Conservation (phyloP, 1,140 invertebrate species). For the Panonychus citri region DNA sequence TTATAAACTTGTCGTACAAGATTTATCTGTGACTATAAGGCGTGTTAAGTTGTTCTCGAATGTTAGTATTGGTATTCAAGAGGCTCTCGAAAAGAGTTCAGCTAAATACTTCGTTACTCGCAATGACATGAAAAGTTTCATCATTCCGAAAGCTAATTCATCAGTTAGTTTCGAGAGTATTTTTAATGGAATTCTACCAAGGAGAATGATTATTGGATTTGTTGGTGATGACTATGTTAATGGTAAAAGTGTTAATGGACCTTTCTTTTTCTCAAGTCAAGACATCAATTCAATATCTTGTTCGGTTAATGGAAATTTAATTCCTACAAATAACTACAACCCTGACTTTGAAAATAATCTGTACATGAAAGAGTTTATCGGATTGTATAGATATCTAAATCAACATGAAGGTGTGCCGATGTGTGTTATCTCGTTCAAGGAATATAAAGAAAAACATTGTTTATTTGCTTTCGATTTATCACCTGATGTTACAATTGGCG, state of each 20-base stretch:
- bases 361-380: neutral
- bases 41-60: neutral
- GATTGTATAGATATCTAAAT: neutral
- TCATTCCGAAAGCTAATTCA: neutral
- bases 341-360: neutral
- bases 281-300: neutral
- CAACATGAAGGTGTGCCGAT: neutral
- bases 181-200: neutral
- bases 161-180: neutral
- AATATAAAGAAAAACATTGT: neutral
- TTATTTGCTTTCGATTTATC: neutral
- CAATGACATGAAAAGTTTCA: neutral
- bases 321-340: neutral
- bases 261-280: neutral
- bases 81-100: neutral
- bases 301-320: neutral
- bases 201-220: neutral
- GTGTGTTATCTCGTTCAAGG: neutral
- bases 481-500: neutral
- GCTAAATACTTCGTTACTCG: neutral
- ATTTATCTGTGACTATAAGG: neutral
- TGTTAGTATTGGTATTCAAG: neutral
- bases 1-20: neutral
- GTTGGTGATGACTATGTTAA: neutral
- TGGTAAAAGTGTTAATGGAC: neutral